Evolutionary conservation across 2,888 invertebrate species (phyloP), one percentile per base, ranked within the genome.

Genomic region (Sericinus montela): DNA sequence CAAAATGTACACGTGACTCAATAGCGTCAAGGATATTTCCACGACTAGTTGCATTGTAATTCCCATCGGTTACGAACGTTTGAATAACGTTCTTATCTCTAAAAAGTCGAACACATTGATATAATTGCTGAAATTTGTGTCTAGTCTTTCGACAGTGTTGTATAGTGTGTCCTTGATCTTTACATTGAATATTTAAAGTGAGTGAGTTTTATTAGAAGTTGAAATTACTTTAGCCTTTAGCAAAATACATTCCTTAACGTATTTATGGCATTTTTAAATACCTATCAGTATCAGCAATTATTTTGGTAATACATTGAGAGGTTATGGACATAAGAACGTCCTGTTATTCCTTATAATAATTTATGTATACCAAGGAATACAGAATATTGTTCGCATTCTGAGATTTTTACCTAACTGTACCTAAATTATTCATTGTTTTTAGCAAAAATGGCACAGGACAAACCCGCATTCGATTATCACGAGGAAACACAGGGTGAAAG

Each of bases 401-500:
- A n/a, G n/a, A n/a, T n/a, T n/a, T n/a, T n/a, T n/a, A n/a, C n/a
- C n/a, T n/a, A n/a, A n/a, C n/a, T n/a, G n/a, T n/a, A n/a, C n/a
- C n/a, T n/a, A n/a, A n/a, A n/a, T n/a, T n/a, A n/a, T n/a, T n/a
- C n/a, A n/a, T 19, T 19, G 2, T 19, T 43, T 38, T 41, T 23
- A 28, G 10, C 47, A 45, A 66, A 50, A 52, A 86, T 85, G 85
- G 66, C 76, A 25, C 60, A 78, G 49, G 70, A 69, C 40, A 75
- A 70, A 56, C 82, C 81, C 11, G 57, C 60, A n/a, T 90, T 88
- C 56, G 86, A 88, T 52, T 90, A 90, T 60, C 83, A 90, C 38
- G 91, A 91, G 45, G 92, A 92, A 70, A 75, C 81, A 29, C 90
- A 90, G n/a, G 58, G 80, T 0, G 84, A 87, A 57, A 84, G 70